Base-by-base conservation (phyloP, 2,888 invertebrate species). In the Pocota personata region DNA sequence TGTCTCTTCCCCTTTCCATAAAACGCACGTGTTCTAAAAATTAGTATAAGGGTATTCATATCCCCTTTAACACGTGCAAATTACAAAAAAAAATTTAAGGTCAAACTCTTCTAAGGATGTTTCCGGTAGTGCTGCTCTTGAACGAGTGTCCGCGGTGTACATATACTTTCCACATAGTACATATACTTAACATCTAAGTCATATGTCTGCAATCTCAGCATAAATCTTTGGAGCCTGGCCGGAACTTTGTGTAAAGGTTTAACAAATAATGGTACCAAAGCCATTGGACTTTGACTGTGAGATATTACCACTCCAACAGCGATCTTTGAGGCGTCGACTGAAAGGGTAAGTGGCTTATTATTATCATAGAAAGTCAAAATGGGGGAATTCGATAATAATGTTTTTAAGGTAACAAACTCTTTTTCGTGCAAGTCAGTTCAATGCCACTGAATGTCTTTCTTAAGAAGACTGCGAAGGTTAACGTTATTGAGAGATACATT, bases 261-360 rank as follows among this genome's bases (percentile, higher is more conserved):
- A 12, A 6, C 21, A 58, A 58, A 40, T 12, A 58, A 14, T 16
- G 58, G 58, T 6, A 58, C 58, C 12, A 58, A 24, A 82, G 21
- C 75, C 60, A 37, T 75, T 2, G 24, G 24, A 24, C 24, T 24
- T 24, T 24, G 24, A 24, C 2, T 24, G 24, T 24, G 24, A 24
- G 24, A 24, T 3, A 24, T 24, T 24, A 24, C 24, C 2, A 4
- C 24, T 24, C 24, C 24, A 24, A 24, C 24, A 24, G 24, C 24
- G 4, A 4, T 24, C 24, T 24, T 24, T 24, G 24, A 24, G 24
- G 24, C 24, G 24, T 24, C 78, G 37, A 67, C 73, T 21, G 64
- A 79, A 8, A 79, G 66, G 87, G 87, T 52, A 87, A 88, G 46
- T 12, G 62, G 43, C 60, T 79, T 79, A 21, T 66, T 62, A 1